A percentile compares a stretch with the other conserved stretches of the same genome.
These are phyloP conservation scores for Papilio protenor DNA, from an alignment of 2,888 invertebrate genomes.

Conservation along the genomic window DNA sequence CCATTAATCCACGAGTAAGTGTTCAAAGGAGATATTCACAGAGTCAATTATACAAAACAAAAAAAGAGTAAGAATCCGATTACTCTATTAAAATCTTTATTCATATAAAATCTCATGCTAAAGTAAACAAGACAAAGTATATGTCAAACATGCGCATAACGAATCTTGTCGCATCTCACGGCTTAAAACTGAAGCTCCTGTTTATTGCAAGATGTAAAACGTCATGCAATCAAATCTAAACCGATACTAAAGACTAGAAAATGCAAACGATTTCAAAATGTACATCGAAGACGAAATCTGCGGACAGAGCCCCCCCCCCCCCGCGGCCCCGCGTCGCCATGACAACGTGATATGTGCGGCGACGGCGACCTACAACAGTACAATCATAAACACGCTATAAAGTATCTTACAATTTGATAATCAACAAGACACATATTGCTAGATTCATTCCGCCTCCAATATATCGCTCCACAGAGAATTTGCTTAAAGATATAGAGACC, in stretches of 20 bases:
- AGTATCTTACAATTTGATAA: slow-evolving; percentile 61
- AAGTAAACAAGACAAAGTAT: not conserved
- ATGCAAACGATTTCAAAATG: slow-evolving; percentile 77
- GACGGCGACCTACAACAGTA: slow-evolving; percentile 54
- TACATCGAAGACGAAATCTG: slow-evolving; percentile 57
- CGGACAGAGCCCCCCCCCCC: slow-evolving; percentile 64
- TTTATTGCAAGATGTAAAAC: slow-evolving; percentile 58
- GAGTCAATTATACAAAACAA: not conserved
- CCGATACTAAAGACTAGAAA: slow-evolving; percentile 80
- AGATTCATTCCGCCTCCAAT: slow-evolving; percentile 37
- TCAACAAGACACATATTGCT: slow-evolving; percentile 58
- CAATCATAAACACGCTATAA: slow-evolving; percentile 69
- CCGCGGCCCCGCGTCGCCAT: slow-evolving; percentile 56
- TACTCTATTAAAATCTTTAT: not conserved
- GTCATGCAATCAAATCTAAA: slow-evolving; percentile 63
- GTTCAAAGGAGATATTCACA: not conserved
- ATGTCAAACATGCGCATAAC: not conserved
- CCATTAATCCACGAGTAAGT: not conserved
- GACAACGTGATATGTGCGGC: slow-evolving; percentile 73
- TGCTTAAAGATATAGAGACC: slow-evolving; percentile 52
- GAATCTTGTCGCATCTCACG: not conserved
- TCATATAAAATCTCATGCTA: slow-evolving; percentile 1
- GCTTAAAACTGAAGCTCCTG: slow-evolving; percentile 56
- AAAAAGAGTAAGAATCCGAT: not conserved
- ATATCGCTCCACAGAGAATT: slow-evolving; percentile 49